Base-by-base conservation (phyloP, 2,888 invertebrate species). In the Limulus polyphemus region DNA sequence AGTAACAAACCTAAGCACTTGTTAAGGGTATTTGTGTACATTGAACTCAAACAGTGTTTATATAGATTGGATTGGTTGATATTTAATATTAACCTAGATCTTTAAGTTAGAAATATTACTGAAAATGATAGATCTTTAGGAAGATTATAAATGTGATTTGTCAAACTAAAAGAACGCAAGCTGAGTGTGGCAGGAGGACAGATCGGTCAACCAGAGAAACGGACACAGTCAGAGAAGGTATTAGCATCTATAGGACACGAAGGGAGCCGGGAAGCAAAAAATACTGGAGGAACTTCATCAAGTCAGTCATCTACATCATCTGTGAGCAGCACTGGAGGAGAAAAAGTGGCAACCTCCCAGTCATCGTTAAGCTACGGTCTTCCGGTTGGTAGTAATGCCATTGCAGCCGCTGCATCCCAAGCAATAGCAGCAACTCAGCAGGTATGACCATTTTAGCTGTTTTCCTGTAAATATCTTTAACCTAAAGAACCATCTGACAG, bases 341-440 rank as follows among this genome's bases (percentile, higher is more conserved):
- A 32, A 32, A 32, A 32, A 2, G 32, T 32, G 32, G 7, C 32
- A 32, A 32, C 32, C 7, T 32, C 32, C 54, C 54, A 54, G 32
- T 17, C 17, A 11, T 54, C 54, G 4, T 54, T 54, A 11, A 32
- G 54, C 11, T 54, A 54, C n/a, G 32, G 32, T 54, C 32, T 54
- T 17, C 17, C 54, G 3, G 54, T 54, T 14, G 54, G 67, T 52
- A 63, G 86, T 61, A 88, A 87, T 72, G 90, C 93, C 1, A 90
- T 95, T 61, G 93, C 90, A 0, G 91, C 89, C 0, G 94, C 95
- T 1, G 95, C 94, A 0, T 92, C 92, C 32, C 93, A 95, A 75
- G 95, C 95, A 0, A 94, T 97, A 65, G 93, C 90, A 9, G 93
- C 93, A 1, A 95, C 97, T 3, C 94, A 95, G 73, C 89, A 89